These are phyloP conservation scores for Centroberyx gerrardi DNA, from an alignment of 2,797 vertebrate species.

Conservation along the genomic window DNA sequence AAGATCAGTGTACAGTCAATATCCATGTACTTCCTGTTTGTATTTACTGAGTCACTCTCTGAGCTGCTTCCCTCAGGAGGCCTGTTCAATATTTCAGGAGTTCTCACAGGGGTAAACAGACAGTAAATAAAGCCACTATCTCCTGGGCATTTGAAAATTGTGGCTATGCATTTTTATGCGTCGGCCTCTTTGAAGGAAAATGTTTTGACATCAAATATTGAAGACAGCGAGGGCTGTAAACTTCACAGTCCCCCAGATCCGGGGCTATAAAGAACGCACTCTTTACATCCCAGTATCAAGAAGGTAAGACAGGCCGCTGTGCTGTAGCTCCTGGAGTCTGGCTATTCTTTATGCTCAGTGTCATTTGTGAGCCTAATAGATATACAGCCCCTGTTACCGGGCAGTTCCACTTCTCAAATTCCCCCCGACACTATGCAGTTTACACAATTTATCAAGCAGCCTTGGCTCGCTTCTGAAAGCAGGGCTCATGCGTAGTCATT, in stretches of 20 bases:
- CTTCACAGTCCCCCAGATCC: slow-evolving; percentile 36
- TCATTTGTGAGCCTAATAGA: slow-evolving; percentile 52
- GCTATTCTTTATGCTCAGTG: slow-evolving; percentile 50
- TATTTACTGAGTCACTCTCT: slow-evolving; percentile 62
- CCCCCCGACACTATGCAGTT: slow-evolving; percentile 16
- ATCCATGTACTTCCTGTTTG: slow-evolving; percentile 43
- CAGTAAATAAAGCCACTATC: slow-evolving; percentile 77
- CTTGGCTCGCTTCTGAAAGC: slow-evolving; percentile 14
- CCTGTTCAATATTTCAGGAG: slow-evolving; percentile 82
- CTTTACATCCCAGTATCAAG: slow-evolving; percentile 26
- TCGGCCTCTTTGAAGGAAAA: slow-evolving; percentile 68
- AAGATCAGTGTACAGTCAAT: slow-evolving; percentile 47
- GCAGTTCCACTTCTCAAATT: slow-evolving; percentile 40
- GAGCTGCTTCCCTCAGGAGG: slow-evolving; percentile 57
- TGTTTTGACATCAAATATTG: slow-evolving; percentile 81
- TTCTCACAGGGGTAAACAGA: slow-evolving; percentile 74
- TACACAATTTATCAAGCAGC: slow-evolving; percentile 43
- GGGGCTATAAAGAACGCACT: slow-evolving; percentile 43
- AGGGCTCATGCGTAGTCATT: slow-evolving; percentile 11
- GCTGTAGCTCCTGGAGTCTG: slow-evolving; percentile 46
- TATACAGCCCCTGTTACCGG: slow-evolving; percentile 50
- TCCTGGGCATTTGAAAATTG: slow-evolving; percentile 72
- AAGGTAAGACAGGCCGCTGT: slow-evolving; percentile 40
- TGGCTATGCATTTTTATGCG: slow-evolving; percentile 74
- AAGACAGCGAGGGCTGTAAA: slow-evolving; percentile 60